A percentile compares a stretch with the other conserved stretches of the same genome.
Conservation (phyloP, 2,888 invertebrate genomes). For the Amphipoea lucens region DNA sequence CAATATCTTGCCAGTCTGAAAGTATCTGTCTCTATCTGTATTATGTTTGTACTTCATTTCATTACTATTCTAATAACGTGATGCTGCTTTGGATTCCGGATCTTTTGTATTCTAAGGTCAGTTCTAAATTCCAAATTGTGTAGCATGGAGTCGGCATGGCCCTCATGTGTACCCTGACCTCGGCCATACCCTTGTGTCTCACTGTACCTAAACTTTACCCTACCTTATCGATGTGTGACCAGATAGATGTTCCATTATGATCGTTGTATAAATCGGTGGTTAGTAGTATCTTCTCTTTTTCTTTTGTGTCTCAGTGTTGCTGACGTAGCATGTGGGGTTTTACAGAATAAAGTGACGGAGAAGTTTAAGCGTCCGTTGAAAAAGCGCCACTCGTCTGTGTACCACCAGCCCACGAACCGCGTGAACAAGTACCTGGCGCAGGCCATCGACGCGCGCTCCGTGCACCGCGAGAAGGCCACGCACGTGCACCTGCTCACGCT, state of each 20-base stretch:
- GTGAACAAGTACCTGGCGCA: slow-evolving; percentile 97
- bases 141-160: slow-evolving; percentile 88
- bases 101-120: slow-evolving; percentile 88
- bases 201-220: slow-evolving; percentile 66
- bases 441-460: slow-evolving; percentile 97
- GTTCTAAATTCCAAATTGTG: slow-evolving; percentile 79
- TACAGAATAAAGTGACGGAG: slow-evolving; percentile 96
- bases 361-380: slow-evolving; percentile 96
- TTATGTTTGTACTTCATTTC: slow-evolving; percentile 79
- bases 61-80: slow-evolving; percentile 86
- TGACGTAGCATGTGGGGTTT: slow-evolving; percentile 73
- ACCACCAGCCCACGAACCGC: slow-evolving; percentile 96
- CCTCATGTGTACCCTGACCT: slow-evolving; percentile 79
- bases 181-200: slow-evolving; percentile 58
- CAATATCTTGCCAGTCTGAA: slow-evolving; percentile 52
- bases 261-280: slow-evolving; percentile 69
- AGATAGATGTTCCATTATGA: slow-evolving; percentile 61
- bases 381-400: slow-evolving; percentile 96
- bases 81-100: slow-evolving; percentile 90
- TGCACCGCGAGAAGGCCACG: slow-evolving; percentile 96
- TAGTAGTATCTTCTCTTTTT: slow-evolving; percentile 56
- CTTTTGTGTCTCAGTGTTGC: slow-evolving; percentile 59
- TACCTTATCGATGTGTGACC: slow-evolving; percentile 65
- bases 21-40: slow-evolving; percentile 64
- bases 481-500: slow-evolving; percentile 96